Conservation (phyloP, 37 sponge, comb jelly and placozoan species). For the Aplysina aerophoba region DNA sequence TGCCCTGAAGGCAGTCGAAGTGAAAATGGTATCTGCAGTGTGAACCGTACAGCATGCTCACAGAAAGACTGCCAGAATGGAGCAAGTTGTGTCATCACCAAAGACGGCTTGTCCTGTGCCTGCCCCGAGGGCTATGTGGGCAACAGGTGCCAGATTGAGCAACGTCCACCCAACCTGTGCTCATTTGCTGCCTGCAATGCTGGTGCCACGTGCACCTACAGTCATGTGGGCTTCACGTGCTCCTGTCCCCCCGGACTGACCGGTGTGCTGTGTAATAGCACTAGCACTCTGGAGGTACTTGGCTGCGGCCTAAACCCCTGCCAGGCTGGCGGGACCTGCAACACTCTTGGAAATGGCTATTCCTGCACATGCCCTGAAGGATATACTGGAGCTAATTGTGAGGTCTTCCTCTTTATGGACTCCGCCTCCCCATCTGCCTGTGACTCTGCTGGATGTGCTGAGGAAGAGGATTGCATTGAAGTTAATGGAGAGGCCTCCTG, state of each 20-base stretch:
- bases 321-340: conserved; percentile 32
- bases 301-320: conserved; percentile 32
- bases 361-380: conserved; percentile 49
- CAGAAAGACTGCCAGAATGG: conserved; percentile 20
- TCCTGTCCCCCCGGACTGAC: conserved; percentile 35
- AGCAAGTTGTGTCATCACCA: not conserved
- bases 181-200: not conserved
- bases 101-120: not conserved
- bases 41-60: conserved; percentile 12
- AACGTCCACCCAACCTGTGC: not conserved
- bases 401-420: not conserved
- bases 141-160: conserved; percentile 5
- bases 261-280: conserved; percentile 3
- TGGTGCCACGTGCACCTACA: conserved; percentile 31
- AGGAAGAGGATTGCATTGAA: conserved; percentile 5
- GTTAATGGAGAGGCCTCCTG: conserved; percentile 16
- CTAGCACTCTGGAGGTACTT: not conserved
- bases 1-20: conserved; percentile 11
- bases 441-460: not conserved
- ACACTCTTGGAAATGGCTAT: not conserved
- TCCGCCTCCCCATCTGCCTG: not conserved
- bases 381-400: conserved; percentile 52
- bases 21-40: not conserved
- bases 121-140: conserved; percentile 21
- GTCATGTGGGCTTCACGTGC: conserved; percentile 42